A percentile compares a stretch with the other conserved stretches of the same genome.
Evolutionary conservation across 2,797 vertebrate species (phyloP).

Genomic region (Lutjanus argentimaculatus): DNA sequence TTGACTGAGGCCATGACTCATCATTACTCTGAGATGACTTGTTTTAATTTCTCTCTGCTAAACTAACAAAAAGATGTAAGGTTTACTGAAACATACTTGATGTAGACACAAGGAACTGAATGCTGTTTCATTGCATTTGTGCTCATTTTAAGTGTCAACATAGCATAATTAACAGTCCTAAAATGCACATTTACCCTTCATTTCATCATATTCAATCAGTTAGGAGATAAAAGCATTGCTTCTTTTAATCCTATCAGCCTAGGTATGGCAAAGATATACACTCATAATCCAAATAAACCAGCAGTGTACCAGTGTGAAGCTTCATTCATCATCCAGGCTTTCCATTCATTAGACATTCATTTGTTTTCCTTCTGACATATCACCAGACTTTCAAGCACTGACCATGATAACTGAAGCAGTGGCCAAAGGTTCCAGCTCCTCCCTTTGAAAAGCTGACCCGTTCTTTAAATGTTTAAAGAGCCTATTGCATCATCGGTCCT

Average conservation of each 20-base stretch:
- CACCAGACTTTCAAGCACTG: constrained; percentile 78
- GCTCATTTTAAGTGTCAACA: constrained; percentile 26
- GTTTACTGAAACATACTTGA: constrained; percentile 42
- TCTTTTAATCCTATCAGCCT: constrained; percentile 51
- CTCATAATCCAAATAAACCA: constrained; percentile 81
- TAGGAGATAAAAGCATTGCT: constrained; percentile 43
- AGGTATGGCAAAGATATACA: constrained; percentile 65
- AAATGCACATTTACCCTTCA: constrained; percentile 20
- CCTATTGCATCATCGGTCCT: constrained; percentile 81
- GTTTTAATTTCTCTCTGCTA: constrained; percentile 74
- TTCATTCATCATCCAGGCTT: constrained; percentile 77
- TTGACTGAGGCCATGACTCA: constrained; percentile 85
- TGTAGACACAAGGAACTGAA: constrained; percentile 1
- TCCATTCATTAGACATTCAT: constrained; percentile 80
- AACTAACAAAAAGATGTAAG: constrained; percentile 49
- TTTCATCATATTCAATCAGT: constrained; percentile 50
- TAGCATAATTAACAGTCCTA: constrained; percentile 20
- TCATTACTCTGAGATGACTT: constrained; percentile 86
- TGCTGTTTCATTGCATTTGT: constrained; percentile 9
- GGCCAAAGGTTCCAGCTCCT: constrained; percentile 84
- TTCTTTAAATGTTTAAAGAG: constrained; percentile 87
- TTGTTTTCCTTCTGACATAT: constrained; percentile 78
- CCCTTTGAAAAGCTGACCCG: constrained; percentile 85
- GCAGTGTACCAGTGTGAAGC: constrained; percentile 62
- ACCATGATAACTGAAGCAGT: constrained; percentile 84